Evolutionary conservation across 2,888 invertebrate genomes (phyloP), one percentile per base, ranked within the genome.

Genomic region (Diloba caeruleocephala): DNA sequence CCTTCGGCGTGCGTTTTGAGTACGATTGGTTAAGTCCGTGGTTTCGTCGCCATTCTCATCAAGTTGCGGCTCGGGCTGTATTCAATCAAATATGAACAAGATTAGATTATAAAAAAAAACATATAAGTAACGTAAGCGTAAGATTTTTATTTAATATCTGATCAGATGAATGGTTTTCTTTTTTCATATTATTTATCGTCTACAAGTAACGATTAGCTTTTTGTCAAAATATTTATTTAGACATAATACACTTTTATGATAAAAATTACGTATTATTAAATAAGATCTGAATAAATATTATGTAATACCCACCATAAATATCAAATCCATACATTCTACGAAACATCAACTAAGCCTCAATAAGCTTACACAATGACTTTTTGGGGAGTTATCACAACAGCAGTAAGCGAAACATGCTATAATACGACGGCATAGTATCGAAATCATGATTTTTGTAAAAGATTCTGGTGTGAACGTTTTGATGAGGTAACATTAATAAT

Each of bases 1-100:
- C 84, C 84, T 79, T 42, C 79, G 76, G 4, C 81, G 76, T 0
- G 71, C 68, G 26, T 69, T 65, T 9, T 68, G 66, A 1, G 65
- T 66, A 3, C 78, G 71, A 0, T 49, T 34, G 0, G 53, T 37
- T 0, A 49, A 17, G 5, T 79, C 76, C 0, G 62, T 46, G 1
- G 50, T 38, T 8, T 74, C 71, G 5, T 81, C 81, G 0, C 65
- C 75, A 25, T 69, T 59, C 12, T 83, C 83, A 1, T 83, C 81
- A 10, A 70, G 32, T 5, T 55, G 31, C 0, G 78, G 68, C 42
- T 80, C 81, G 9, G 45, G 51, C 83, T 82, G 64, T 9, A 31
- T 38, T 33, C 7, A 49, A 60, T 32, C 13, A 46, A 41, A 43
- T 10, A 50, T 3, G 10, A 33, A 10, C n/a, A 31, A 28, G 13